Base-by-base conservation (phyloP, 2,888 invertebrate species). In the Lasioglossum marginatum region DNA sequence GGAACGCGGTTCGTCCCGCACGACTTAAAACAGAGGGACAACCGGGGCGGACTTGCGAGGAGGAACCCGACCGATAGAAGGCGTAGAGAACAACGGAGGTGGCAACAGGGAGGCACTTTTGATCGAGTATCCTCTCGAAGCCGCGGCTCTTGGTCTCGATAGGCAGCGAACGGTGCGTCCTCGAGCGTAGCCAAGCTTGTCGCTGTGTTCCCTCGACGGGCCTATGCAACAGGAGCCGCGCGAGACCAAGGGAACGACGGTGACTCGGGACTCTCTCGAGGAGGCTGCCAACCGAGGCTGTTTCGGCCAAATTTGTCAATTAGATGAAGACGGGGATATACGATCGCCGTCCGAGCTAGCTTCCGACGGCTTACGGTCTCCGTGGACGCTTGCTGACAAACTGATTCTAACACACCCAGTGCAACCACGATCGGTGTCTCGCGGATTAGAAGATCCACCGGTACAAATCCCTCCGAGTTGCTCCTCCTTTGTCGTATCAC, bases 21-120 rank as follows among this genome's bases (percentile, higher is more conserved):
- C 16, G 2, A 14, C 10, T 43, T 37, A 8, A 40, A 40, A 1
- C 60, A 12, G 37, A 60, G 40, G 40, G 60, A 31, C 27, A 23
- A 3, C 4, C 34, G 23, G 1, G 31, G 57, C 43, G 57, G 34
- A 31, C 66, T 37, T 6, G 68, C 34, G 77, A 16, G 43, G 57
- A 37, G n/a, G 45, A n/a, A 63, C 14, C 34, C 8, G 48, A 27
- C 10, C 23, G 14, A 60, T 23, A 73, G 23, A 63, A 23, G 27
- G 52, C 66, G 16, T 23, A n/a, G 23, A 19, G 16, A 40, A 37
- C 72, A 48, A 19, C 31, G 60, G 75, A 34, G 34, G 89, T 91
- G 89, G 91, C 89, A 91, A 92, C 91, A 89, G 93, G 93, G 90
- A 89, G 92, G 90, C 88, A 92, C 93, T 94, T 92, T 92, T 92